phyloP scores from a whole-genome alignment of 2,888 invertebrate genomes.

The Leptinotarsa haldemani region DNA sequence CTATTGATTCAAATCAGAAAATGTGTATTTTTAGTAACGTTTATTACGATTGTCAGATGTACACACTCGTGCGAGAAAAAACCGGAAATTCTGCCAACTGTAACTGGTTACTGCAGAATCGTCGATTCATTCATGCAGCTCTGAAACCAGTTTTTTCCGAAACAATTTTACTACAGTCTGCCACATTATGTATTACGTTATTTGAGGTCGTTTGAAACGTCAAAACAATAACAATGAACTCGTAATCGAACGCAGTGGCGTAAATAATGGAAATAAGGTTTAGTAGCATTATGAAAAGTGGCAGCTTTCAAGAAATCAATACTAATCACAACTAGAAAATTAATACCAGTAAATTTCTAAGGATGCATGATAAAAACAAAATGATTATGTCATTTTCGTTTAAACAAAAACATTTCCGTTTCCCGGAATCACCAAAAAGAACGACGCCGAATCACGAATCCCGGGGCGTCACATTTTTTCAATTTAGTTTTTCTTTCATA shows the following conservation, averaged over 20 bases:
- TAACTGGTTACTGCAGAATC: slow-evolving; percentile 22
- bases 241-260: slow-evolving; percentile 7
- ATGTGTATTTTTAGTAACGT: background rate
- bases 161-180: slow-evolving; percentile 21
- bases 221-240: slow-evolving; percentile 20
- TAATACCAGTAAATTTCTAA: too few relatives aligned
- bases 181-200: background rate
- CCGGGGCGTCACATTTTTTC: too few relatives aligned
- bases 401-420: too few relatives aligned
- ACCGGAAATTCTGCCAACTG: slow-evolving; percentile 13
- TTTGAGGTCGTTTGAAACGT: slow-evolving; percentile 1
- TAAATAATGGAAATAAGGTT: background rate
- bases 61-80: slow-evolving; percentile 12
- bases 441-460: too few relatives aligned
- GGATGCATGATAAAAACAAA: too few relatives aligned
- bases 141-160: slow-evolving; percentile 37
- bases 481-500: too few relatives aligned
- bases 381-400: too few relatives aligned
- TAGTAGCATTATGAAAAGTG: background rate
- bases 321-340: too few relatives aligned
- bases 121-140: slow-evolving; percentile 32
- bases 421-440: too few relatives aligned
- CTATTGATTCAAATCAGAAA: slow-evolving; percentile 6
- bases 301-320: too few relatives aligned
- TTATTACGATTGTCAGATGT: slow-evolving; percentile 16